Evolutionary conservation across 1,140 invertebrate species (phyloP).

Genomic region (Argopecten irradians): DNA sequence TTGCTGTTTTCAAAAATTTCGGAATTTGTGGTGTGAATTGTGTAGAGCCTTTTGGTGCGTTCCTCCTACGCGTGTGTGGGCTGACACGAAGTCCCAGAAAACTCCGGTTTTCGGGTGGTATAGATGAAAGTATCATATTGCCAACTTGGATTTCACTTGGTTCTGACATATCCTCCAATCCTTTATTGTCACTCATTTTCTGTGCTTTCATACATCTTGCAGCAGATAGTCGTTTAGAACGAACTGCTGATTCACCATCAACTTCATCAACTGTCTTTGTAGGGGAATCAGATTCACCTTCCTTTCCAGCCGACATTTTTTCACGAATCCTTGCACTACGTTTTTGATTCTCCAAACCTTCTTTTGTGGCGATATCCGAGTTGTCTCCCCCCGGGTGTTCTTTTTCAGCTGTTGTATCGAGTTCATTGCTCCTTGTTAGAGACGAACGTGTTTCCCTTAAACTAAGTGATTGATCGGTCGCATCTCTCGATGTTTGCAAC

Average conservation of each 20-base stretch:
- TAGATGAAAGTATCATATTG: neutral
- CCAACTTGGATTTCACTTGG: neutral
- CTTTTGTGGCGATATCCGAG: neutral
- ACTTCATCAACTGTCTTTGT: neutral
- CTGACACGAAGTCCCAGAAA: neutral
- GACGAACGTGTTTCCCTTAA: neutral
- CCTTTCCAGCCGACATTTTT: neutral
- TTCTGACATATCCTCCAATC: neutral
- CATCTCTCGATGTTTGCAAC: neutral
- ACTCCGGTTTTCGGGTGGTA: neutral
- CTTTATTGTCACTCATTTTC: neutral
- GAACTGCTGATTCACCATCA: neutral
- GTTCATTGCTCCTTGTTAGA: neutral
- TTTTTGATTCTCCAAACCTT: neutral
- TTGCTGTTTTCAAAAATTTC: neutral
- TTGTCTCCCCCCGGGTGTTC: neutral
- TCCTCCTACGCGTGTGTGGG: neutral
- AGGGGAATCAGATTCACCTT: neutral
- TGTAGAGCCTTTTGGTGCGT: neutral
- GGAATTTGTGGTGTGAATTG: neutral
- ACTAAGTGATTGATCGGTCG: no score
- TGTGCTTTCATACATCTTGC: neutral
- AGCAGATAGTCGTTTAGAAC: neutral
- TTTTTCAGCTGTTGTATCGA: neutral
- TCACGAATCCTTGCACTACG: slow-evolving; percentile 1